These are phyloP conservation scores for Danio choprae DNA, from an alignment of 2,797 vertebrate genomes.

Conservation along the genomic window DNA sequence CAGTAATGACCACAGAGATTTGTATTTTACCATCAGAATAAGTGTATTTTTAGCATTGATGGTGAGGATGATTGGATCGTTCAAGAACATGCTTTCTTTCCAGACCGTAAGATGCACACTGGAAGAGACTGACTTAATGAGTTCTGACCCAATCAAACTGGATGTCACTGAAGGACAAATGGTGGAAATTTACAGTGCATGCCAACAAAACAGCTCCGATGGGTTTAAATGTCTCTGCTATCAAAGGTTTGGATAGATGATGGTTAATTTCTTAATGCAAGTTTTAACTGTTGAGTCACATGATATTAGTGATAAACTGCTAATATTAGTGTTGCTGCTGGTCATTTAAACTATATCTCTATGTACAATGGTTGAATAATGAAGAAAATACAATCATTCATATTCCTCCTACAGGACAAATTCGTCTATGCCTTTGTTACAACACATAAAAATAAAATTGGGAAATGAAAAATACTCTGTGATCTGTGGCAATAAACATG, in stretches of 20 bases:
- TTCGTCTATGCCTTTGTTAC: neutral
- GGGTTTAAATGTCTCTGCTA: slow-evolving; percentile 49
- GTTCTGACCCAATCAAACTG: slow-evolving; percentile 45
- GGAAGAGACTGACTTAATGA: slow-evolving; percentile 37
- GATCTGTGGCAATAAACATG: slow-evolving; percentile 42
- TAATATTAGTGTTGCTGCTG: neutral
- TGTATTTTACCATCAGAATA: slow-evolving; percentile 12
- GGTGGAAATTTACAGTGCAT: slow-evolving; percentile 63
- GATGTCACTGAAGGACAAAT: slow-evolving; percentile 53
- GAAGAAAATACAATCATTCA: neutral
- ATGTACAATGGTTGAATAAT: neutral
- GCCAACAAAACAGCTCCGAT: slow-evolving; percentile 32
- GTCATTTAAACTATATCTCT: neutral
- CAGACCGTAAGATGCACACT: slow-evolving; percentile 47
- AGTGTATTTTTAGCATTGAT: slow-evolving; percentile 12
- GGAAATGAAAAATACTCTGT: slow-evolving; percentile 35
- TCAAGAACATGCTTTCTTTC: slow-evolving; percentile 1
- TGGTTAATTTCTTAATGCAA: neutral
- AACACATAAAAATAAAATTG: neutral
- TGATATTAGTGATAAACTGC: neutral
- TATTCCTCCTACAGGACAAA: slow-evolving; percentile 34
- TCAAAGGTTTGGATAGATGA: slow-evolving; percentile 35
- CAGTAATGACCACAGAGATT: slow-evolving; percentile 28
- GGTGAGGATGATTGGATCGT: neutral
- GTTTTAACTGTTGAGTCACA: neutral